These are phyloP conservation scores for Etia nguti DNA, from an alignment of 2,113 vertebrate genomes.

Conservation along the genomic window DNA sequence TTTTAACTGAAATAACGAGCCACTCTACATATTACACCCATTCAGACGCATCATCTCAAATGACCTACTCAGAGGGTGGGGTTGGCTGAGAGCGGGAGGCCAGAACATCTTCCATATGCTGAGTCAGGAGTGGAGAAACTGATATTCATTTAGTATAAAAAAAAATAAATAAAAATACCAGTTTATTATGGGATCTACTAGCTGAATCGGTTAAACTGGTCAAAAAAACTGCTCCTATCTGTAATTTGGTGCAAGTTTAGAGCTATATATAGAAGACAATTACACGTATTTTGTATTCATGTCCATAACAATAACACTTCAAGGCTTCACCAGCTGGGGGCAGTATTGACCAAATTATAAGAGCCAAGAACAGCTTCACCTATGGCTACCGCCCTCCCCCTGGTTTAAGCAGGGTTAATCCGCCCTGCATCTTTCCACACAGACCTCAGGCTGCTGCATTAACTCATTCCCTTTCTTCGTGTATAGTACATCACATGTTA, in stretches of 20 bases:
- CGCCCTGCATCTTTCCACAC: slow-evolving; percentile 15
- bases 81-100: background rate
- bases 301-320: background rate
- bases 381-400: slow-evolving; percentile 20
- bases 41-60: slow-evolving; percentile 48
- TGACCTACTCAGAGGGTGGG: slow-evolving; percentile 9
- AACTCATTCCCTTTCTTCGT: background rate
- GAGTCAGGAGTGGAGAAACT: slow-evolving; percentile 6
- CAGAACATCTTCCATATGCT: background rate
- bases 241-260: background rate
- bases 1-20: slow-evolving; percentile 60
- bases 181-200: background rate
- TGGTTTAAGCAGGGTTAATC: slow-evolving; percentile 42
- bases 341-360: slow-evolving; percentile 23
- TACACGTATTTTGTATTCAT: background rate
- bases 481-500: slow-evolving; percentile 7
- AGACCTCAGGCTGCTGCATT: slow-evolving; percentile 11
- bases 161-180: background rate
- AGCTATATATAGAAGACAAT: background rate
- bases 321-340: slow-evolving; percentile 47
- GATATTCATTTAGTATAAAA: background rate
- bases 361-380: slow-evolving; percentile 28
- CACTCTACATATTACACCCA: slow-evolving; percentile 44
- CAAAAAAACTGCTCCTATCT: background rate
- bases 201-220: background rate